Percentiles rank a stretch among this genome's conserved stretches.
Conservation (phyloP, 2,113 vertebrate species). For the Phalacrocorax aristotelis region DNA sequence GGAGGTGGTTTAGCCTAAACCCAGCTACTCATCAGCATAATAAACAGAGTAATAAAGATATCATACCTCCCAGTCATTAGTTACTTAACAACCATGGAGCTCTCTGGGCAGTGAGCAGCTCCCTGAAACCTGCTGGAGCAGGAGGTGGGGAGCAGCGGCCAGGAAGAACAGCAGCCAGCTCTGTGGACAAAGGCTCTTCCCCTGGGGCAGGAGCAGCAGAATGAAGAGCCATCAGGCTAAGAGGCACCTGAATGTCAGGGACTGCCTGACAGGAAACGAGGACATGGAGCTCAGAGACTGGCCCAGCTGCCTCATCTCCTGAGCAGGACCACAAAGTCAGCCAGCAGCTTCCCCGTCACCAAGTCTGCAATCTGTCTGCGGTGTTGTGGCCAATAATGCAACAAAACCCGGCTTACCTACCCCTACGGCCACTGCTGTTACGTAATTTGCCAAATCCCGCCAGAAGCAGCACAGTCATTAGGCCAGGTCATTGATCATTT, state of each 20-base stretch:
- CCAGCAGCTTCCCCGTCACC: background rate
- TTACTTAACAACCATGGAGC: background rate
- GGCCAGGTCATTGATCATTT: background rate
- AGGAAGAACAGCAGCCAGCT: background rate
- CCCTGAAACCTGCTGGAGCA: background rate
- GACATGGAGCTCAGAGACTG: background rate
- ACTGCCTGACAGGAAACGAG: background rate
- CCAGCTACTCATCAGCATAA: background rate
- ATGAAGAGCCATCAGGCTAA: background rate
- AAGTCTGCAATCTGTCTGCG: background rate
- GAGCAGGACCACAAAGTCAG: background rate
- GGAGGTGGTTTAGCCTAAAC: background rate
- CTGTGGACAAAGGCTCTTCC: background rate
- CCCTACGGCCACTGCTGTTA: background rate
- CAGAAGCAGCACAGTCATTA: background rate
- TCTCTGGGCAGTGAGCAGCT: background rate
- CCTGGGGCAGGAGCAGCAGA: background rate
- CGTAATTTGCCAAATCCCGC: accelerated
- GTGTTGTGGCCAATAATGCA: background rate
- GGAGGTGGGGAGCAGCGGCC: background rate
- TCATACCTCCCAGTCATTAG: background rate
- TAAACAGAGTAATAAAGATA: background rate
- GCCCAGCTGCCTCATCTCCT: background rate
- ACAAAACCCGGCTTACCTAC: background rate
- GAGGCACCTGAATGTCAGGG: background rate